phyloP scores from a whole-genome alignment of 2,888 invertebrate species.

The Lamproptera curius region DNA sequence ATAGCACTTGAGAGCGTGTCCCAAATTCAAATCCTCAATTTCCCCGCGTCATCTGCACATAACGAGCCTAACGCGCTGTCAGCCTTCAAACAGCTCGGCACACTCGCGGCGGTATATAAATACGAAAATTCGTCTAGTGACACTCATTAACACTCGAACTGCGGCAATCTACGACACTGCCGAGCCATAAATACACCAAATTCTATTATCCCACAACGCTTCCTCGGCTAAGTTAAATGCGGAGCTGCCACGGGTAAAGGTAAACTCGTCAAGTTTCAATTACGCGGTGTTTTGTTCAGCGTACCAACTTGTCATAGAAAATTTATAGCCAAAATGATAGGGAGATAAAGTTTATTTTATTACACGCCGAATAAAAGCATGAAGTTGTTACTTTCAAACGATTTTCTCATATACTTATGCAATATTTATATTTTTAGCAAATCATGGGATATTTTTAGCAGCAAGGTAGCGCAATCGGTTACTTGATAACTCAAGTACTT shows the following conservation, averaged over 20 bases:
- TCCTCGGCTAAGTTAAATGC: constrained; percentile 9
- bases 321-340: background rate
- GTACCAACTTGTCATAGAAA: background rate
- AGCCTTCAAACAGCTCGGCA: constrained; percentile 10
- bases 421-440: no score
- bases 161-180: constrained; percentile 14
- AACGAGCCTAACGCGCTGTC: constrained; percentile 13
- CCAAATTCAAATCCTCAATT: constrained; percentile 3
- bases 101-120: constrained; percentile 37
- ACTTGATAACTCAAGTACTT: no score
- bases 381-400: no score
- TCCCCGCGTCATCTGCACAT: background rate
- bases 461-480: no score
- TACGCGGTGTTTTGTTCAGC: background rate
- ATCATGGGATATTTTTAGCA: no score
- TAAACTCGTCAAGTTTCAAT: background rate
- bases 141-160: constrained; percentile 40
- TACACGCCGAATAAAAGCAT: no score
- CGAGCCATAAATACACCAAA: constrained; percentile 19
- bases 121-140: constrained; percentile 43
- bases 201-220: constrained; percentile 14
- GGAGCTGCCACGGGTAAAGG: constrained; percentile 2
- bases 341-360: no score
- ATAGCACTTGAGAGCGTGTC: background rate
- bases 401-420: no score